phyloP scores from a whole-genome alignment of 2,888 invertebrate genomes.

The Eucera pruinosa region DNA sequence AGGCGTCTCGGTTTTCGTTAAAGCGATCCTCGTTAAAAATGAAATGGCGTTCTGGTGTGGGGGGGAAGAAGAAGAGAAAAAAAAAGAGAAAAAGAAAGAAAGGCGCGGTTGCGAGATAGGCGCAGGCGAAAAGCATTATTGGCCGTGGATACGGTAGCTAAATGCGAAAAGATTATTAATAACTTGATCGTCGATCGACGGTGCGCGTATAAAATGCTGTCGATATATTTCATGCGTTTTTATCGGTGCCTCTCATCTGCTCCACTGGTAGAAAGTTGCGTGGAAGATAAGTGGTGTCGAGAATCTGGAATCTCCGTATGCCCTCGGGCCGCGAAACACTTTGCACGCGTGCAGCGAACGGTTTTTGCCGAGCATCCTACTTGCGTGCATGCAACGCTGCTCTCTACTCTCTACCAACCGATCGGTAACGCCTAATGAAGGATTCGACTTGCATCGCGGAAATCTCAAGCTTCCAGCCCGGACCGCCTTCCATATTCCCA shows the following conservation, averaged over 20 bases:
- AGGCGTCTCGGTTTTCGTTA: no score
- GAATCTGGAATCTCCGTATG: constrained; percentile 72
- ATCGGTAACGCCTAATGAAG: constrained; percentile 76
- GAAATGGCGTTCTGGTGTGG: no score
- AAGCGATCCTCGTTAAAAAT: no score
- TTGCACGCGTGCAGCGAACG: constrained; percentile 71
- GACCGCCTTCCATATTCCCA: constrained; percentile 7
- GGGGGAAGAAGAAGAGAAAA: neutral
- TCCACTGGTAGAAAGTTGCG: constrained; percentile 71
- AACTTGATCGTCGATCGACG: constrained; percentile 69
- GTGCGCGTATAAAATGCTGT: constrained; percentile 63
- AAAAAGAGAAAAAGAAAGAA: neutral
- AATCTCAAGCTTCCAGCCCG: constrained; percentile 44
- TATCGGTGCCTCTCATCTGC: constrained; percentile 74
- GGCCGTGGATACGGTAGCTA: constrained; percentile 59
- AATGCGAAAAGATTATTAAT: constrained; percentile 71
- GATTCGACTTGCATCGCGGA: constrained; percentile 62
- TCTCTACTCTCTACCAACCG: constrained; percentile 46
- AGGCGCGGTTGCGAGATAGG: neutral
- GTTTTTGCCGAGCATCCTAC: constrained; percentile 69
- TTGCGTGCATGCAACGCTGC: constrained; percentile 64
- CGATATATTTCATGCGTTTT: constrained; percentile 73
- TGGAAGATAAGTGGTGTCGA: constrained; percentile 74
- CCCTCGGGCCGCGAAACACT: constrained; percentile 71
- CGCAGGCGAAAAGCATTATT: constrained; percentile 24